Evolutionary conservation across 1,140 invertebrate genomes (phyloP).

Genomic region (Ruditapes philippinarum): DNA sequence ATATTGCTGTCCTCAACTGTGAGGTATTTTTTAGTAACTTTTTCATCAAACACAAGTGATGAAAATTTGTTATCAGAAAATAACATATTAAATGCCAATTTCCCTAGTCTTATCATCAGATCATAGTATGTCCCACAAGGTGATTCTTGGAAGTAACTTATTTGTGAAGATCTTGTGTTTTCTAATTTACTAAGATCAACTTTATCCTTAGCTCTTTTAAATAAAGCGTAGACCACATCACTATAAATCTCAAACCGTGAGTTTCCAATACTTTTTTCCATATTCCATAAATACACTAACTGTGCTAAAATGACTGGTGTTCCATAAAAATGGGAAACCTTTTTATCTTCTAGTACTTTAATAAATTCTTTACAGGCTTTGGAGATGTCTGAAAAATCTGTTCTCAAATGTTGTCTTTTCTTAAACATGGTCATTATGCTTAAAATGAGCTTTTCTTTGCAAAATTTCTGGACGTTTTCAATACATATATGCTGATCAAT

Average conservation of each 20-base stretch:
- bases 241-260: not conserved
- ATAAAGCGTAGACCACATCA: not conserved
- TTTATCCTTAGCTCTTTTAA: not conserved
- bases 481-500: no score
- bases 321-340: not conserved
- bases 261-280: not conserved
- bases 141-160: not conserved
- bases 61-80: not conserved
- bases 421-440: not conserved
- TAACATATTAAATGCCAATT: not conserved
- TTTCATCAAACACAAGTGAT: not conserved
- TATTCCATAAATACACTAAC: not conserved
- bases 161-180: not conserved
- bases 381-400: not conserved
- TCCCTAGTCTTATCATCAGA: not conserved
- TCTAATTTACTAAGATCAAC: not conserved
- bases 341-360: not conserved
- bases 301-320: not conserved
- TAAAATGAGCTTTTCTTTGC: not conserved
- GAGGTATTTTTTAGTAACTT: not conserved
- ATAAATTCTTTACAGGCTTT: not conserved
- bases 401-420: not conserved
- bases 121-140: not conserved
- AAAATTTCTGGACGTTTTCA: no score
- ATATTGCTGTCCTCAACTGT: not conserved